Percentiles rank a stretch among this genome's conserved stretches.
Conservation (phyloP, 2,888 invertebrate species). For the Morpho helenor region DNA sequence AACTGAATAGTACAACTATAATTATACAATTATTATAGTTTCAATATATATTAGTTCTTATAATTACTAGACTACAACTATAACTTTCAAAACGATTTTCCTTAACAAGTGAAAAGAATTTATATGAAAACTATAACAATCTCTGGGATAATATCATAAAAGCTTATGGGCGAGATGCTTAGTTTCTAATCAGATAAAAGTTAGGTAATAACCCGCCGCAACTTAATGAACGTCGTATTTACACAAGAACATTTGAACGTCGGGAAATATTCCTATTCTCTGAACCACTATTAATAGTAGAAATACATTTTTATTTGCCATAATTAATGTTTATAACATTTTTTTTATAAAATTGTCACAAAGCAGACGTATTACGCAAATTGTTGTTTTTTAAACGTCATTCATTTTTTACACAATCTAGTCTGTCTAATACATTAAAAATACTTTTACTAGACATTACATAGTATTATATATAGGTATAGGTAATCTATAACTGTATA, state of each 20-base stretch:
- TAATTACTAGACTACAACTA: too few relatives aligned
- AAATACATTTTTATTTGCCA: neutral
- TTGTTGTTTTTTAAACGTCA: too few relatives aligned
- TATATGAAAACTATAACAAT: conserved; percentile 16
- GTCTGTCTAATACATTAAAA: too few relatives aligned
- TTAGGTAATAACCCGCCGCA: conserved; percentile 25
- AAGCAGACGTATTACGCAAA: too few relatives aligned
- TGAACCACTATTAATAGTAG: neutral
- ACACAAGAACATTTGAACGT: conserved; percentile 16
- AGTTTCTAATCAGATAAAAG: conserved; percentile 29
- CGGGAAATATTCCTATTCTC: conserved; percentile 17
- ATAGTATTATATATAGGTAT: too few relatives aligned
- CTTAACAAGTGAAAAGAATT: conserved; percentile 3
- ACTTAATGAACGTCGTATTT: conserved; percentile 24
- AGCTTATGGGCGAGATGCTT: conserved; percentile 21
- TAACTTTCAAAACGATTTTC: conserved; percentile 1
- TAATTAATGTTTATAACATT: neutral
- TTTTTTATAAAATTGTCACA: neutral
- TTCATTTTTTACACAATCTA: too few relatives aligned
- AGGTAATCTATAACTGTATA: too few relatives aligned
- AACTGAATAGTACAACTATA: too few relatives aligned
- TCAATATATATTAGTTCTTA: too few relatives aligned
- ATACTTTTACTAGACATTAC: too few relatives aligned
- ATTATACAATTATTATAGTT: too few relatives aligned
- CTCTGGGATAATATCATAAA: conserved; percentile 21